Conservation (phyloP, 37 sponge, comb jelly and placozoan species). For the Spongilla lacustris region DNA sequence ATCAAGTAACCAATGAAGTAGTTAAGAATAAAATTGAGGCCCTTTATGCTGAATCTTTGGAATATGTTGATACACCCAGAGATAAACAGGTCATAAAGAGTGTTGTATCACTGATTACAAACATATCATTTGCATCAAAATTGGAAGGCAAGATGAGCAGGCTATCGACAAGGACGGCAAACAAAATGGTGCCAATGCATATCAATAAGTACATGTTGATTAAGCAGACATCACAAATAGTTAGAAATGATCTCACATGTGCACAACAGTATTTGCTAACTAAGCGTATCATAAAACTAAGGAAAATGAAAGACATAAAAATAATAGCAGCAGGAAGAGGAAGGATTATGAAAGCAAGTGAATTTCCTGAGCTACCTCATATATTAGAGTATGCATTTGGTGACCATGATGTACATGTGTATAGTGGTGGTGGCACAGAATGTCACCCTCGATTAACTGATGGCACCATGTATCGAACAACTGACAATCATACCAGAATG, state of each 20-base stretch:
- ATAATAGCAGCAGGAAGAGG: slow-evolving; percentile 26
- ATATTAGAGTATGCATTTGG: slow-evolving; percentile 38
- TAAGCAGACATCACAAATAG: neutral
- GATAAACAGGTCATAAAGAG: slow-evolving; percentile 3
- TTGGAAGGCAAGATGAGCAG: too few relatives aligned
- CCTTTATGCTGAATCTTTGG: neutral
- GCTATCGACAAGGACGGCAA: too few relatives aligned
- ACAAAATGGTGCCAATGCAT: too few relatives aligned
- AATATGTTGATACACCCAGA: neutral
- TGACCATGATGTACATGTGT: neutral
- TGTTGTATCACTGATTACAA: neutral
- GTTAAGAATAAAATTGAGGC: neutral
- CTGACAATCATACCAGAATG: slow-evolving; percentile 7
- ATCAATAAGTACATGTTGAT: neutral
- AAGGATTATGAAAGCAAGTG: neutral
- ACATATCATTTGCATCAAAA: neutral
- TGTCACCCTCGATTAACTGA: slow-evolving; percentile 20
- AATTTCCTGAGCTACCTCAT: slow-evolving; percentile 7
- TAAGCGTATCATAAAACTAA: neutral
- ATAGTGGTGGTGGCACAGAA: slow-evolving; percentile 21
- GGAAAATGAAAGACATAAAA: slow-evolving; percentile 11
- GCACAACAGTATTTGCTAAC: neutral
- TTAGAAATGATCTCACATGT: neutral
- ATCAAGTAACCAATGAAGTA: neutral
- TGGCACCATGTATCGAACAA: slow-evolving; percentile 17